These are phyloP conservation scores for Sciurus vulgaris DNA, from an alignment of 2,797 vertebrate species.

Conservation along the genomic window DNA sequence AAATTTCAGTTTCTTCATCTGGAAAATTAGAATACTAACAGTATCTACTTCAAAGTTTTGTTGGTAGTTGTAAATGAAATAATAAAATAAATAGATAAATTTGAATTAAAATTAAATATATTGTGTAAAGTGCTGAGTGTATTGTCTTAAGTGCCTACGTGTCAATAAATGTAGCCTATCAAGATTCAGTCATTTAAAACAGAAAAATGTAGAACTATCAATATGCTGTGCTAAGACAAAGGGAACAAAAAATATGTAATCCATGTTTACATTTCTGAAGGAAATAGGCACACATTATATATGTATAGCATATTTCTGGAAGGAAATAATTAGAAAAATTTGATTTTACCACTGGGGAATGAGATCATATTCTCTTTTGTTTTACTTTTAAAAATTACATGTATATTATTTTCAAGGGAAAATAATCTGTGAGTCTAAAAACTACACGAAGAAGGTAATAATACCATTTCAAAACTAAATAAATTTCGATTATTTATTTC, in stretches of 20 bases:
- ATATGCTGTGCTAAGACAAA: neutral
- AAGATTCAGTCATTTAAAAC: constrained; percentile 14
- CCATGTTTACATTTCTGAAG: neutral
- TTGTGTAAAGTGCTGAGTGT: neutral
- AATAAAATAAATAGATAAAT: constrained; percentile 32
- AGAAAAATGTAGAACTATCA: neutral
- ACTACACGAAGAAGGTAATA: neutral
- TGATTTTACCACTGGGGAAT: neutral
- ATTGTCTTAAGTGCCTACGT: neutral
- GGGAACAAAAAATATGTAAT: neutral
- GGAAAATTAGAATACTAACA: neutral
- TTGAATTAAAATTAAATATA: constrained; percentile 8
- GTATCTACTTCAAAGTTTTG: neutral
- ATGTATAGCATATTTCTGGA: neutral
- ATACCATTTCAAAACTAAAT: constrained; percentile 55
- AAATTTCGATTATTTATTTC: constrained; percentile 64
- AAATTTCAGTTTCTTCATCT: neutral
- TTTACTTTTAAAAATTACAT: neutral
- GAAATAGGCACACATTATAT: neutral
- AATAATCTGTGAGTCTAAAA: neutral
- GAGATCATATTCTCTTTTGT: constrained; percentile 7
- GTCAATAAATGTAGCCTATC: neutral
- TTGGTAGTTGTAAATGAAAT: neutral
- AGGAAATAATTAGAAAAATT: neutral
- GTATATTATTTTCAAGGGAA: constrained; percentile 35